Base-by-base conservation (phyloP, 2,888 invertebrate genomes). In the Leptopilina myrica region DNA sequence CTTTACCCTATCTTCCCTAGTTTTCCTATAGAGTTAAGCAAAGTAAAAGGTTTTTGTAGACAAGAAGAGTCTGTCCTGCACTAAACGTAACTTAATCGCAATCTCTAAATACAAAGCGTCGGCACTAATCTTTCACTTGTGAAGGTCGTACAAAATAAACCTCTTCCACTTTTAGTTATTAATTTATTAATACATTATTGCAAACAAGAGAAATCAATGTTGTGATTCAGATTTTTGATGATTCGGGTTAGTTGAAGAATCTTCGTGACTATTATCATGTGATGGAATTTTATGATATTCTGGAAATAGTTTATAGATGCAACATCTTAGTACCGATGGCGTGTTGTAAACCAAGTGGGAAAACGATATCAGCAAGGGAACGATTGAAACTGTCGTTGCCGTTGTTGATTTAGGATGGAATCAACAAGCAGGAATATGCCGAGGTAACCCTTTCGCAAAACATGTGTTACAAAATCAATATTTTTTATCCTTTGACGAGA, bases 41-140 rank as follows among this genome's bases (percentile, higher is more conserved):
- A 81, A 76, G 80, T 79, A 75, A 82, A 79, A 81, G 75, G 78
- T 66, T 82, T 80, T 53, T 65, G 75, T 43, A 7, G 73, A 15
- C 65, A 26, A 75, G 77, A 26, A 75, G 77, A 65, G 40, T 46
- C 9, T 12, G 62, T 12, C 14, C 76, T 77, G 78, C 76, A 81
- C 82, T 76, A 79, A 76, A 79, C 80, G 81, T 83, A 87, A 84
- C 83, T 82, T 86, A 83, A 84, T 81, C 83, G 79, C 79, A 85
- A 88, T 88, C 85, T 87, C 84, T 82, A 85, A 83, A 84, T 83
- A 83, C 87, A 81, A 86, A 83, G 83, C 84, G 79, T 83, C 78
- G 82, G 81, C 82, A 46, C 66, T 43, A 9, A 14, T 43, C 43
- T 65, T 79, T 80, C 78, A 81, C 64, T 67, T 77, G 56, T 40